These are phyloP conservation scores for Goniozus legneri DNA, from an alignment of 1,140 invertebrate species.

Conservation along the genomic window DNA sequence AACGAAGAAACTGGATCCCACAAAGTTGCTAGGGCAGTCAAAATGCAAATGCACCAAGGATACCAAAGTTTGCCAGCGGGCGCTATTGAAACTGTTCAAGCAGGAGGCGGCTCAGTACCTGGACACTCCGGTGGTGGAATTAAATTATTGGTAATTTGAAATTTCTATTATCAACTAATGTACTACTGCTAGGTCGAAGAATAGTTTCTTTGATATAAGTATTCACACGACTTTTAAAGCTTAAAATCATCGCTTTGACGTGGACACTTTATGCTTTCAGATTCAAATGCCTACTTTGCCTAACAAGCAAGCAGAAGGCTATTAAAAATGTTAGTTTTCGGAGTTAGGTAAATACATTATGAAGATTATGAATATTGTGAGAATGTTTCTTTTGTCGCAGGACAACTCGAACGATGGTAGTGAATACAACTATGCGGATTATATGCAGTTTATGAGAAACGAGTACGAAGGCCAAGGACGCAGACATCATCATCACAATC, in stretches of 20 bases:
- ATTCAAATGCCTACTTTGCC: constrained; percentile 43
- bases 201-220: too few relatives aligned
- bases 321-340: constrained; percentile 36
- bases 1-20: background rate
- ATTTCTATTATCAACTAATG: too few relatives aligned
- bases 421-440: constrained; percentile 26
- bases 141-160: constrained; percentile 46
- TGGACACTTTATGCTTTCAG: constrained; percentile 34
- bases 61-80: constrained; percentile 49
- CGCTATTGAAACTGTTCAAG: constrained; percentile 41
- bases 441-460: constrained; percentile 34
- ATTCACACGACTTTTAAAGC: too few relatives aligned
- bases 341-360: constrained; percentile 19
- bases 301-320: constrained; percentile 22
- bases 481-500: constrained; percentile 39
- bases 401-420: constrained; percentile 21
- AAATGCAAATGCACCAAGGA: constrained; percentile 49
- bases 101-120: constrained; percentile 40
- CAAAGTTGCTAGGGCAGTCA: constrained; percentile 28
- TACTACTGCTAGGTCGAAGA: too few relatives aligned
- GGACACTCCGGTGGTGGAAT: constrained; percentile 44
- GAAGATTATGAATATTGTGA: constrained; percentile 14
- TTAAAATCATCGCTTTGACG: too few relatives aligned
- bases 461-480: constrained; percentile 25
- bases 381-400: constrained; percentile 34